Conservation (phyloP, 2,113 vertebrate species). For the Oncorhynchus kisutch region DNA sequence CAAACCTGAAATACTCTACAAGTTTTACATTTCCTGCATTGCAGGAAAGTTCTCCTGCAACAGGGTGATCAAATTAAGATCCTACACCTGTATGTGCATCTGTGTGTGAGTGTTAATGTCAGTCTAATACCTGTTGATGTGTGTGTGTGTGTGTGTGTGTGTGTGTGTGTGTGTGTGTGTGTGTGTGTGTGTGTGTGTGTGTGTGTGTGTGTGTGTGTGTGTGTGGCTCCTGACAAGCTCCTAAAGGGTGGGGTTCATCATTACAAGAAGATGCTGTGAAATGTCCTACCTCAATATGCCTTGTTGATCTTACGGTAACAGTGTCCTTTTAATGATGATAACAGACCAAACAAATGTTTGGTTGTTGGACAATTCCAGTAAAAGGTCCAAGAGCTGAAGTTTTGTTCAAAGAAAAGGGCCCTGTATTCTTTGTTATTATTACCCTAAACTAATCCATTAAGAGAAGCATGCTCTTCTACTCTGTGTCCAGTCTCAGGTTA, state of each 20-base stretch:
- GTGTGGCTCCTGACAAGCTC: not conserved
- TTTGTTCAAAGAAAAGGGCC: too few species aligned
- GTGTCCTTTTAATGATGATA: not conserved
- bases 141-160: constrained; percentile 6
- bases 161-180: not conserved
- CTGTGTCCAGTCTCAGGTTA: too few species aligned
- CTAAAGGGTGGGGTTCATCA: not conserved
- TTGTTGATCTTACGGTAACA: not conserved
- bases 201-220: not conserved
- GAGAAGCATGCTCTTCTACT: too few species aligned
- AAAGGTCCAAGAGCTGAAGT: not conserved
- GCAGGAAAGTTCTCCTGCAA: too few species aligned
- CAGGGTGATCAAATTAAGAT: too few species aligned
- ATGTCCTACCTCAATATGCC: not conserved
- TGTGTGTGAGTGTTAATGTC: not conserved
- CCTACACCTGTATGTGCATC: not conserved
- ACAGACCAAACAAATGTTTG: not conserved
- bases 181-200: not conserved
- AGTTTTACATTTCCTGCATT: too few species aligned
- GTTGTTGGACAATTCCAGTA: not conserved
- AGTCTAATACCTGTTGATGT: not conserved
- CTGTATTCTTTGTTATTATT: too few species aligned
- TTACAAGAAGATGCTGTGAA: not conserved
- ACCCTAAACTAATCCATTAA: too few species aligned
- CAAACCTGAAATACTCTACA: too few species aligned